Evolutionary conservation across 64 coral and sea anemone genomes (phyloP), one percentile per base, ranked within the genome.

Genomic region (Orbicella faveolata): DNA sequence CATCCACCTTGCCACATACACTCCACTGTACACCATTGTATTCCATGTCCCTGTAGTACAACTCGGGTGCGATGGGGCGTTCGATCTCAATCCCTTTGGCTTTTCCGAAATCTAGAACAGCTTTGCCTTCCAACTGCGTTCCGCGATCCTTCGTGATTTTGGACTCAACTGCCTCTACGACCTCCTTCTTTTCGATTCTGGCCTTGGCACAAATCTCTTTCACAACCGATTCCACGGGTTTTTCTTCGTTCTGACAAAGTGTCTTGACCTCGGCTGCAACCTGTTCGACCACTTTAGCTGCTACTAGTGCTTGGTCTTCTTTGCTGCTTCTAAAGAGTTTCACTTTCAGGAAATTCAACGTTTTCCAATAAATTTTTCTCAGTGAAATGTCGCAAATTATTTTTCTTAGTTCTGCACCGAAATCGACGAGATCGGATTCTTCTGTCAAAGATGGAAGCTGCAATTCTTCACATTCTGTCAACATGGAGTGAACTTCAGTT

Each of bases 1-100:
- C 97, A 94, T 99, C 97, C 61, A 94, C 92, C 36, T 83, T 87
- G 23, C 97, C 97, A 67, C 88, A 87, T 41, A 99, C 36, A 78
- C 67, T 63, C 97, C 97, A 99, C 30, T 77, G 79, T 1, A 99
- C 30, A 2, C 94, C 94, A 19, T 96, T 85, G 15, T 76, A 75
- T 54, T 93, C 79, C 88, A 99, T 94, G 0, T 67, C 63, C 36
- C 85, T 93, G 34, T 89, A 87, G 53, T 87, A 78, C 30, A 88
- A 76, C 81, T 93, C 75, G 16, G 65, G 74, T 72, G 79, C 80
- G 48, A 72, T 25, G 1, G 82, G 82, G 23, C 26, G 78, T n/a
- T 90, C 72, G 17, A 95, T 81, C 69, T 90, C 69, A 61, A 93
- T 75, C 13, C 91, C 94, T 36, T 93, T 93, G 12, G 63, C 81